Evolutionary conservation across 2,888 invertebrate genomes (phyloP), one percentile per base, ranked within the genome.

Genomic region (Callinectes sapidus): DNA sequence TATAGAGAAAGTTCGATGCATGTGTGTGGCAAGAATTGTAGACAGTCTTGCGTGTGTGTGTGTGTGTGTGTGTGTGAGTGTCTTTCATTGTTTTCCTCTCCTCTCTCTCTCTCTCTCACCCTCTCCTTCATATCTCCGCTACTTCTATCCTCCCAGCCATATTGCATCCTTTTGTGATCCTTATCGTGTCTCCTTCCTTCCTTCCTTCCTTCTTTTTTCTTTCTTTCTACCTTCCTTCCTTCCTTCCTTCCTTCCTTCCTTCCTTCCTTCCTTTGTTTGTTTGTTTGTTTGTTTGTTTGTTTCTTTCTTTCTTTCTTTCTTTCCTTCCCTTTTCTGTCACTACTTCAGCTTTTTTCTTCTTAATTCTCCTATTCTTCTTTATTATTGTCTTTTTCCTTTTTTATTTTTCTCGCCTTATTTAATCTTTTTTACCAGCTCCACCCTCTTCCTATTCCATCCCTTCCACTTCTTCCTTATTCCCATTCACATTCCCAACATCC

Each of bases 51-150:
- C 23, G 18, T 61, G 61, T 61, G 61, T 61, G 61, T 61, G 55
- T 55, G 81, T 81, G 81, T 81, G 81, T 28, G 81, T 28, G 81
- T 81, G 81, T 81, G 81, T 81, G 81, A n/a, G 81, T 81, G 81
- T 28, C 6, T 28, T 71, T 10, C 28, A 2, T 28, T 71, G n/a
- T 13, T 10, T 28, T 71, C 28, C n/a, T 1, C 8, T 10, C 28
- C 71, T 71, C 71, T 13, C n/a, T 71, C 13, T 1, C 1, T 71
- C 10, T 8, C 71, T 5, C 23, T 28, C n/a, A 6, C n/a, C n/a
- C 10, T n/a, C 71, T n/a, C 28, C n/a, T n/a, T 71, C 28, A n/a
- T 71, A 28, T 28, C 71, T 61, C 71, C 10, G 8, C 28, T 10
- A 13, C 71, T 13, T 28, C n/a, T 10, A 8, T 71, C 71, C 28